A percentile compares a stretch with the other conserved stretches of the same genome.
Conservation (phyloP, 2,113 vertebrate species). For the Merops nubicus region DNA sequence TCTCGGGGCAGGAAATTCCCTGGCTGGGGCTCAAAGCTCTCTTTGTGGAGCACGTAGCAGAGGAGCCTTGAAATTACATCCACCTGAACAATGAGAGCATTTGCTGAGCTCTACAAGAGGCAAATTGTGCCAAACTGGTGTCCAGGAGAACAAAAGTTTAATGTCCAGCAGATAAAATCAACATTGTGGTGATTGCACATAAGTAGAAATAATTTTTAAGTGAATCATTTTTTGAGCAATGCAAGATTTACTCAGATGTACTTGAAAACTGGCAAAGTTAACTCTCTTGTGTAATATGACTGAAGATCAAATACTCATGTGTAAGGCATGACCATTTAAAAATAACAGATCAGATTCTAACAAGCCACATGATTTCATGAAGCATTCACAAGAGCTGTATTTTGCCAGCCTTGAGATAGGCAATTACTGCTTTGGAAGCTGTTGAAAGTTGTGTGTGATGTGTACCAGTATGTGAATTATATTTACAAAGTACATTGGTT, state of each 20-base stretch:
- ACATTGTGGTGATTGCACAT: rapidly evolving
- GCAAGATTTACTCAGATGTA: not conserved
- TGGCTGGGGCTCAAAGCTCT: not conserved
- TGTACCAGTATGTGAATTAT: not conserved
- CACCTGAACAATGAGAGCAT: not conserved
- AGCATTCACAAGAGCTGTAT: not conserved
- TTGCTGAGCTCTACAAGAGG: rapidly evolving
- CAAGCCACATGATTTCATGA: not conserved
- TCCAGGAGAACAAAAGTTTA: rapidly evolving
- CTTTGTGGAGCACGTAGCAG: not conserved
- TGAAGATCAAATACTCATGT: not conserved
- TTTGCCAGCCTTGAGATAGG: not conserved
- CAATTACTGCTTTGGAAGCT: not conserved
- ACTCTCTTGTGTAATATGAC: not conserved
- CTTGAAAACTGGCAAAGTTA: not conserved
- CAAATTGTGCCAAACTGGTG: rapidly evolving
- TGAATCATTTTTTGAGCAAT: not conserved
- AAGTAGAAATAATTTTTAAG: not conserved
- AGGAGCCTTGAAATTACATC: not conserved
- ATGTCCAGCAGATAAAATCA: not conserved
- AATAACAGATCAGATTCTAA: not conserved
- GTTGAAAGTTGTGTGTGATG: not conserved
- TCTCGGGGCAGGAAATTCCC: conserved; percentile 46
- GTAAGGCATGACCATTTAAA: not conserved
- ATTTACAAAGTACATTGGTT: not conserved